phyloP scores from a whole-genome alignment of 1,140 invertebrate genomes.

The Maconellicoccus hirsutus region DNA sequence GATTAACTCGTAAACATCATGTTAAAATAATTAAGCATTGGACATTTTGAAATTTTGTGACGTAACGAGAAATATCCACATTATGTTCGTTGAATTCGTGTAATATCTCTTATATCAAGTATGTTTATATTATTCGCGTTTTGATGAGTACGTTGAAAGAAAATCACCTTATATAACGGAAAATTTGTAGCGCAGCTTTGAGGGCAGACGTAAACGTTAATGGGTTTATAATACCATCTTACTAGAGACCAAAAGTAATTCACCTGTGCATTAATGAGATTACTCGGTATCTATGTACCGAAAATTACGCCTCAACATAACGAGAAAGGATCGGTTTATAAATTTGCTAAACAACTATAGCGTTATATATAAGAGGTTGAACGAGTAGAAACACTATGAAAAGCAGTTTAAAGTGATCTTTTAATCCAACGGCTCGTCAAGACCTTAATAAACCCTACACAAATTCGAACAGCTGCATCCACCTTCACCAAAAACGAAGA shows the following conservation, averaged over 20 bases:
- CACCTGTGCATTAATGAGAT: conserved; percentile 16
- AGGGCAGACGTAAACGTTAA: background rate
- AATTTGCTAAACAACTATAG: conserved; percentile 17
- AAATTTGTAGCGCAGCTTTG: background rate
- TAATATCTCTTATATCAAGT: no score
- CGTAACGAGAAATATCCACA: no score
- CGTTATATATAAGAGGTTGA: conserved; percentile 4
- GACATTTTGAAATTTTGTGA: no score
- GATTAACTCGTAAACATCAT: no score
- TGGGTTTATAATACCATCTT: conserved; percentile 15
- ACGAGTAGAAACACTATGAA: background rate
- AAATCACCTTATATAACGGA: background rate
- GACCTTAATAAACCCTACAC: conserved; percentile 7
- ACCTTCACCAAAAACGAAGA: conserved; percentile 12
- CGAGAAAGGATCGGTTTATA: background rate
- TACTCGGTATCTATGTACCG: background rate
- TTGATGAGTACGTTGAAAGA: background rate
- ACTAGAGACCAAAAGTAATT: background rate
- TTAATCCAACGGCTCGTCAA: conserved; percentile 14
- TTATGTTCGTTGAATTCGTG: no score
- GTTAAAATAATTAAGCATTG: no score
- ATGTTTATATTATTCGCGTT: background rate
- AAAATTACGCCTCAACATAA: background rate
- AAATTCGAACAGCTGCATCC: conserved; percentile 20
- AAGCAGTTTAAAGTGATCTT: conserved; percentile 21